Conservation (phyloP, 2,797 vertebrate species). For the Alcedo quadribrachys region DNA sequence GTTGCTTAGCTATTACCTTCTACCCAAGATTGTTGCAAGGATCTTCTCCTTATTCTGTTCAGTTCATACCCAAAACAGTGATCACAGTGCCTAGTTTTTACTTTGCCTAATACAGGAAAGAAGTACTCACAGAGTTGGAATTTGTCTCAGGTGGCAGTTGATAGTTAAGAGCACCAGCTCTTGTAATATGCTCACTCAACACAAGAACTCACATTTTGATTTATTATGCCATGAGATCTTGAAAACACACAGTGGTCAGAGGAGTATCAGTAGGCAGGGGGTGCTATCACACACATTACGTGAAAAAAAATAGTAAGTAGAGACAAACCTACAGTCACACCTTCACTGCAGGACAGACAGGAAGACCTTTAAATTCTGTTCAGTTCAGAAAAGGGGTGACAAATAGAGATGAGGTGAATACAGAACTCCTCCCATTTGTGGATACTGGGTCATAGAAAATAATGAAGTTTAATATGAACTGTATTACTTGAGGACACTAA, state of each 20-base stretch:
- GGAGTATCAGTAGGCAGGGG: background rate
- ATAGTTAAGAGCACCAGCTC: slow-evolving; percentile 1
- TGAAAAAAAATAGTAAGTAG: background rate
- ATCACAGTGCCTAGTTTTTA: background rate
- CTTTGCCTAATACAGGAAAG: background rate
- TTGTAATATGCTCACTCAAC: slow-evolving; percentile 10
- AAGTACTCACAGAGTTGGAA: background rate
- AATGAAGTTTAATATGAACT: background rate
- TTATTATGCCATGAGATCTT: background rate
- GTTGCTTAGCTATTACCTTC: background rate
- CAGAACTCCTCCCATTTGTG: background rate
- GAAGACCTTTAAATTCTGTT: background rate
- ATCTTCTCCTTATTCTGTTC: background rate
- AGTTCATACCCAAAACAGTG: background rate
- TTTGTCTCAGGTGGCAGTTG: background rate
- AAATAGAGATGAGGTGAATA: background rate
- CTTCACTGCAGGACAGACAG: background rate
- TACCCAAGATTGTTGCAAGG: background rate
- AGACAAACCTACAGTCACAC: background rate
- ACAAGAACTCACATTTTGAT: slow-evolving; percentile 16
- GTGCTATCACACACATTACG: background rate
- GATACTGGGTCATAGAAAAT: background rate
- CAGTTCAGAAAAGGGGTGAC: background rate
- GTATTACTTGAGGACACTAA: background rate
- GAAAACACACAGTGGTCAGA: background rate